Base-by-base conservation (phyloP, 2,888 invertebrate genomes). In the Disparrhopalites patrizii region DNA sequence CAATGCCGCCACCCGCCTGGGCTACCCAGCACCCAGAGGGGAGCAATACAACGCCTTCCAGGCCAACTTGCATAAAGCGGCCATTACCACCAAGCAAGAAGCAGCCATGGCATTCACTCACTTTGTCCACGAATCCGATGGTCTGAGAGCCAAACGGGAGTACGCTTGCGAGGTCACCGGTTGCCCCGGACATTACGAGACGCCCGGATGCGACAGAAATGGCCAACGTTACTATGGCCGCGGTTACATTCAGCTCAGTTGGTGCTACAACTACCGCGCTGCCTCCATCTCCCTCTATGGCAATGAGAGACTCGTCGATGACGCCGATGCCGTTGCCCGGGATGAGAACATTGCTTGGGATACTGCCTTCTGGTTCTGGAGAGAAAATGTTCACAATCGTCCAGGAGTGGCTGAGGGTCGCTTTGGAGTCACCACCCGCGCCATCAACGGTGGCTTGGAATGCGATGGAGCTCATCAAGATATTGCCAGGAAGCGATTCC, bases 371-470 rank as follows among this genome's bases (percentile, higher is more conserved):
- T 54, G n/a, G 8, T 67, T 51, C 38, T 67, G 67, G 67, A 62
- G 52, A 40, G 13, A 13, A 2, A 51, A 56, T 25, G 67, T 67
- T 18, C 56, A 58, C 13, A 20, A 18, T 13, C n/a, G 2, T 15
- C 55, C 55, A 5, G 57, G 56, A 18, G 47, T 23, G 3, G 13
- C 23, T 2, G 27, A 55, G 4, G 47, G 27, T 3, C 18, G 23
- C 33, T 68, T 68, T 58, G 68, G 68, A 1, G 13, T 27, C 8
- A 58, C 65, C 18, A 68, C 68, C 7, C 62, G 58, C 15, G 62
- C 62, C 2, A 68, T 68, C 28, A 68, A 68, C 33, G 68, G 68
- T 25, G 58, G 55, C 18, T 13, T 13, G n/a, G 65, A 65, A 28
- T 65, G 65, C 43, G 55, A 60, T 20, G 56, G 64, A 15, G n/a